A percentile compares a stretch with the other conserved stretches of the same genome.
Conservation (phyloP, 2,797 vertebrate genomes). For the Clarias platycephalus region DNA sequence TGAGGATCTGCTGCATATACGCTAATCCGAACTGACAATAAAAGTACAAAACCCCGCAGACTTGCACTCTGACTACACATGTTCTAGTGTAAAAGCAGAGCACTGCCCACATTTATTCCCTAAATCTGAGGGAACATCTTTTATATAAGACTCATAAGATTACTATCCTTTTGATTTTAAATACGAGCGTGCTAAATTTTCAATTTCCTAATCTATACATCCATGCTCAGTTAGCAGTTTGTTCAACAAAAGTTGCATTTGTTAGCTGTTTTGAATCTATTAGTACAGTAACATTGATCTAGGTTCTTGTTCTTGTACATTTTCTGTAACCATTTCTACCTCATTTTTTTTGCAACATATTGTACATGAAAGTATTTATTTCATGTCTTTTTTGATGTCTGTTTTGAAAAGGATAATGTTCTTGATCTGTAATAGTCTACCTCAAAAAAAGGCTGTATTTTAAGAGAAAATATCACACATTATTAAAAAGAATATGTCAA, state of each 20-base stretch:
- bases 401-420: conserved; percentile 86
- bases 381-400: conserved; percentile 92
- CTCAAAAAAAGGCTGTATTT: conserved; percentile 99
- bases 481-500: conserved; percentile 95
- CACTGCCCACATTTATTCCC: conserved; percentile 21
- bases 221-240: conserved; percentile 63
- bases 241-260: conserved; percentile 77
- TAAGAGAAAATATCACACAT: conserved; percentile 95
- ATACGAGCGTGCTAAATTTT: background rate
- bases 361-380: conserved; percentile 99
- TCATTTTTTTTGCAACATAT: conserved; percentile 93
- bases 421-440: conserved; percentile 97
- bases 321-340: conserved; percentile 99
- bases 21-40: conserved; percentile 64
- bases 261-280: conserved; percentile 70
- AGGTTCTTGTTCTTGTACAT: conserved; percentile 81
- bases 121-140: background rate
- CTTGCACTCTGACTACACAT: conserved; percentile 3
- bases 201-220: background rate
- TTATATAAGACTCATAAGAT: conserved; percentile 5
- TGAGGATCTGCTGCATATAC: conserved; percentile 65
- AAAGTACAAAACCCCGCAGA: conserved; percentile 49
- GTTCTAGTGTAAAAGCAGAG: background rate
- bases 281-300: conserved; percentile 73
- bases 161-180: background rate